Evolutionary conservation across 2,888 invertebrate genomes (phyloP).

Genomic region (Mechanitis messenoides): DNA sequence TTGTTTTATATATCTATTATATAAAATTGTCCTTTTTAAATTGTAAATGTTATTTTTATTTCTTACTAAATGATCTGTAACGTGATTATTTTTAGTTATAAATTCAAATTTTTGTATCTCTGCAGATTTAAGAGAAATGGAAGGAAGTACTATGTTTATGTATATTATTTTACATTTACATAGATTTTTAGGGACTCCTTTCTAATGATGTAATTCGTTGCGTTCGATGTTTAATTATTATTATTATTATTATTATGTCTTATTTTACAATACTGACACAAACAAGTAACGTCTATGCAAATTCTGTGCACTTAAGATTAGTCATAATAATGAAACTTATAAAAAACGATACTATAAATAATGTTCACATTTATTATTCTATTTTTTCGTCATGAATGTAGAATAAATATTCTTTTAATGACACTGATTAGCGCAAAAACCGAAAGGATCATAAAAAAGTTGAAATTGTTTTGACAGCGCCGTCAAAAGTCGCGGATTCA

Average conservation of each 20-base stretch:
- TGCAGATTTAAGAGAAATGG: background rate
- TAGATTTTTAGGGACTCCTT: conserved; percentile 3
- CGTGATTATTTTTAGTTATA: no score
- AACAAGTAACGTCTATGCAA: conserved; percentile 1
- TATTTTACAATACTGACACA: conserved; percentile 1
- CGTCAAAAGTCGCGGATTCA: no score
- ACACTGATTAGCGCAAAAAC: no score
- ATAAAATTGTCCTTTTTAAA: no score
- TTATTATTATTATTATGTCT: conserved; percentile 2
- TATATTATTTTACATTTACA: conserved; percentile 3
- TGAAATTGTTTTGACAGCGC: no score
- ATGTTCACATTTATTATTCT: no score
- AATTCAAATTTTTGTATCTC: background rate
- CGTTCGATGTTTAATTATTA: conserved; percentile 1
- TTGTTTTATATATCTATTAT: no score
- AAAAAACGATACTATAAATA: background rate
- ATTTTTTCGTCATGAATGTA: no score
- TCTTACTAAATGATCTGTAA: no score
- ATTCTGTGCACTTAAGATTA: background rate
- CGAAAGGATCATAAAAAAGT: background rate
- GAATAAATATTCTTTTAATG: no score
- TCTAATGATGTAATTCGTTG: conserved; percentile 5
- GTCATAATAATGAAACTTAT: background rate
- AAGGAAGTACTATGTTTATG: background rate
- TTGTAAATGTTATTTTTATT: no score